Evolutionary conservation across 2,888 invertebrate genomes (phyloP).

Genomic region (Caenorhabditis uteleia): DNA sequence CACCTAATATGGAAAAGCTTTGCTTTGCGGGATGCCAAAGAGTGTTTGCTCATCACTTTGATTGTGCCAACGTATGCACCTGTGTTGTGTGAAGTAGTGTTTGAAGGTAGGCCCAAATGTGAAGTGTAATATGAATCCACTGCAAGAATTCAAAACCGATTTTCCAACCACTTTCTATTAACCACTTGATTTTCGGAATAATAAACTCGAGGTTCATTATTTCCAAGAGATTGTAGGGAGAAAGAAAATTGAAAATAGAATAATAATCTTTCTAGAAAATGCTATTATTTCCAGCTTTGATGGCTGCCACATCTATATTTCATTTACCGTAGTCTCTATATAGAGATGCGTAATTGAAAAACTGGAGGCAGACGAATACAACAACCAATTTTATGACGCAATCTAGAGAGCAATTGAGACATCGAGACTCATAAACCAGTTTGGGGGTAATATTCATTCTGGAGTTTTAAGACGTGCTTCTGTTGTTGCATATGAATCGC

Average conservation of each 20-base stretch:
- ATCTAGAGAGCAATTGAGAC: conserved; percentile 29
- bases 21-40: background rate
- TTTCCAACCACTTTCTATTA: conserved; percentile 7
- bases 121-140: too few species aligned
- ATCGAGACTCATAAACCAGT: background rate
- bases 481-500: conserved; percentile 8
- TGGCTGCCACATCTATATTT: too few species aligned
- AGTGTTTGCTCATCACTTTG: conserved; percentile 56
- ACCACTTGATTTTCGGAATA: conserved; percentile 8
- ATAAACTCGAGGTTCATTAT: background rate
- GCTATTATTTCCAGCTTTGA: too few species aligned
- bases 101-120: background rate
- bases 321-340: conserved; percentile 34
- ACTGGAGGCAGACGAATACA: background rate
- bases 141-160: conserved; percentile 5
- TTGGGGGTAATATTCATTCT: background rate
- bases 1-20: too few species aligned
- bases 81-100: conserved; percentile 24
- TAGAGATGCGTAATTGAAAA: conserved; percentile 30
- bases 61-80: conserved; percentile 40
- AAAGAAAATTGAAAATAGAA: background rate
- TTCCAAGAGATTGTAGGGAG: too few species aligned
- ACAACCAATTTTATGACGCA: conserved; percentile 36
- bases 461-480: too few species aligned
- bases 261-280: too few species aligned